Percentiles rank a stretch among this genome's conserved stretches.
phyloP scores from a whole-genome alignment of 2,888 invertebrate species.

The Rhingia campestris region DNA sequence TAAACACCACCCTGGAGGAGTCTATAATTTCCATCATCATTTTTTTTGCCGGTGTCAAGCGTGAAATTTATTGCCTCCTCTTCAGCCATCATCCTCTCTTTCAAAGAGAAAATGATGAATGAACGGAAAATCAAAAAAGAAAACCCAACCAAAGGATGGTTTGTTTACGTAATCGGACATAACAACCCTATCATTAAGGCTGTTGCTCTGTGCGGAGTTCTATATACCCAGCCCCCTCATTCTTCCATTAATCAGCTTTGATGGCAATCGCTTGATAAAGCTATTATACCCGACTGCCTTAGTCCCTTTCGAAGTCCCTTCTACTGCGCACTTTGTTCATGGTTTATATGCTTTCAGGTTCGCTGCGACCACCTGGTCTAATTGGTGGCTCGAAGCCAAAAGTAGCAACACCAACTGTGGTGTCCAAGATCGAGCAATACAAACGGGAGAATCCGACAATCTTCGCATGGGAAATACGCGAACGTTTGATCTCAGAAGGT shows the following conservation, averaged over 20 bases:
- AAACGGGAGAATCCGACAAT: slow-evolving; percentile 99
- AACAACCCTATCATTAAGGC: slow-evolving; percentile 78
- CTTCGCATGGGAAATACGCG: slow-evolving; percentile 99
- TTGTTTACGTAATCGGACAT: slow-evolving; percentile 79
- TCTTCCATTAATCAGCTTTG: slow-evolving; percentile 67
- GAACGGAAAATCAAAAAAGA: slow-evolving; percentile 25
- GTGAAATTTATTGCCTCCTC: slow-evolving; percentile 70
- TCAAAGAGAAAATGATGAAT: slow-evolving; percentile 44
- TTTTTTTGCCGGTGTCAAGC: slow-evolving; percentile 69
- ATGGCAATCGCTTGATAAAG: slow-evolving; percentile 79
- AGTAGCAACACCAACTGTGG: slow-evolving; percentile 98
- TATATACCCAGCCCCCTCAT: slow-evolving; percentile 26
- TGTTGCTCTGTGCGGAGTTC: slow-evolving; percentile 4
- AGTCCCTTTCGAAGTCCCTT: slow-evolving; percentile 62
- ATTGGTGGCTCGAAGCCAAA: slow-evolving; percentile 98
- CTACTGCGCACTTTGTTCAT: slow-evolving; percentile 22
- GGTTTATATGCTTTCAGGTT: slow-evolving; percentile 86
- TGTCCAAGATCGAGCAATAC: slow-evolving; percentile 98
- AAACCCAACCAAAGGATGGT: slow-evolving; percentile 73
- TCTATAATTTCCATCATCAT: slow-evolving; percentile 71
- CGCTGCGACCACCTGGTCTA: slow-evolving; percentile 93
- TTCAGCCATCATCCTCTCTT: background rate
- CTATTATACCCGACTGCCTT: slow-evolving; percentile 77
- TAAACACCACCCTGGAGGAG: slow-evolving; percentile 64
- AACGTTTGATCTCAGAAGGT: slow-evolving; percentile 98